Base-by-base conservation (phyloP, 2,888 invertebrate species). In the Blera fallax region DNA sequence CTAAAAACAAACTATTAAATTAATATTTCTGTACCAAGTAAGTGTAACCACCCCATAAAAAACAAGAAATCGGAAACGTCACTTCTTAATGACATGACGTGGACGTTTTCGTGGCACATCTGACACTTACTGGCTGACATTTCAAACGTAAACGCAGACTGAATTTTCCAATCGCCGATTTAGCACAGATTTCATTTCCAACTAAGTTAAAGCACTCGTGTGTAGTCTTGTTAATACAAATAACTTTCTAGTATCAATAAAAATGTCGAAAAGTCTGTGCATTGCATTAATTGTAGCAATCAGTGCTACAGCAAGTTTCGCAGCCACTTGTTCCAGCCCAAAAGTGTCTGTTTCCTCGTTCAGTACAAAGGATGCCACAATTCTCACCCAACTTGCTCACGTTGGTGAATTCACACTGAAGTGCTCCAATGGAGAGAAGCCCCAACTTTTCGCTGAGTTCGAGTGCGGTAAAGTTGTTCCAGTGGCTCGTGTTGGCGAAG, bases 341-440 rank as follows among this genome's bases (percentile, higher is more conserved):
- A 94, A 95, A 93, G 95, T 96, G 10, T 94, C 94, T 77, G 95
- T 96, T n/a, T 94, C 94, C 67, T 95, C 96, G 0, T 98, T 98
- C 92, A 97, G 98, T 56, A 98, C 98, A 16, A 94, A 96, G 91
- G 99, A 99, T 93, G 97, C 97, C 0, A 97, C 98, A 58, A 95
- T 98, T 84, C 95, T 99, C 10, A 96, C 96, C 87, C 96, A 95
- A 91, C 96, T 98, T 88, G 98, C 98, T 0, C 97, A 97, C 92
- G 96, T 99, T 89, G 95, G 96, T 11, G 98, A 98, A 92, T 98
- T 99, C 93, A 94, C 95, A 8, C 93, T 99, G 50, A 95, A 95
- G 90, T 99, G 99, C 90, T 94, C 94, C 88, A 95, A 95, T 88
- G 93, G 93, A 77, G 94, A 94, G 87, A 94, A 94, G 90, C 94